These are phyloP conservation scores for Dipodomys ordii DNA, from an alignment of 2,113 vertebrate species.

Conservation along the genomic window DNA sequence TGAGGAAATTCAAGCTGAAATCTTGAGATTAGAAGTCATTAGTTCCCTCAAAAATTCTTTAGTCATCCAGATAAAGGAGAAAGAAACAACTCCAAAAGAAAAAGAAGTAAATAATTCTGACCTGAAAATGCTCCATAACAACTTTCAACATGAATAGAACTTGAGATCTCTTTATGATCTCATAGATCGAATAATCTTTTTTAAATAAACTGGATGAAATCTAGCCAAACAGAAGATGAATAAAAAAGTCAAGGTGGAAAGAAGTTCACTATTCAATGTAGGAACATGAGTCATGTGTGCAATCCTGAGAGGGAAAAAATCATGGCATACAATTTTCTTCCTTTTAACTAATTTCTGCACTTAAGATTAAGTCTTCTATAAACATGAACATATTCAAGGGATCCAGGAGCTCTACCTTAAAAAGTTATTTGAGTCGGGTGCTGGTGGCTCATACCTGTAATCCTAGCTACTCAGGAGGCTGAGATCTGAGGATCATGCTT, in stretches of 20 bases:
- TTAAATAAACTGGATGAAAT: constrained; percentile 18
- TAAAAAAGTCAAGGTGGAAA: background rate
- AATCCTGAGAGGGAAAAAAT: background rate
- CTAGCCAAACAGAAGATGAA: background rate
- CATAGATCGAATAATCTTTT: background rate
- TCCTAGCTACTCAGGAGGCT: too few relatives aligned
- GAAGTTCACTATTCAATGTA: background rate
- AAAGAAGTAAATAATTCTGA: background rate
- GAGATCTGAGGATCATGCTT: too few relatives aligned
- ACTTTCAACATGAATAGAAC: background rate
- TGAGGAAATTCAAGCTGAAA: constrained; percentile 15
- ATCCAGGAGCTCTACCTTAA: background rate
- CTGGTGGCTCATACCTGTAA: too few relatives aligned
- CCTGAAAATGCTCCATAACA: background rate
- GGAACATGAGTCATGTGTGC: background rate
- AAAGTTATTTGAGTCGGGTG: background rate
- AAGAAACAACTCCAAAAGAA: background rate
- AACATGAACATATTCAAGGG: background rate
- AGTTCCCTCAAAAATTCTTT: constrained; percentile 38
- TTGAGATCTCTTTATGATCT: background rate
- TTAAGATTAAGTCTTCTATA: background rate
- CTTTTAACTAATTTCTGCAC: background rate
- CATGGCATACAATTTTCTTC: background rate
- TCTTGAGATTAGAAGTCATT: constrained; percentile 11
- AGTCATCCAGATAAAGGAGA: background rate